A percentile compares a stretch with the other conserved stretches of the same genome.
phyloP scores from a whole-genome alignment of 2,797 vertebrate genomes.

The Coluber constrictor region DNA sequence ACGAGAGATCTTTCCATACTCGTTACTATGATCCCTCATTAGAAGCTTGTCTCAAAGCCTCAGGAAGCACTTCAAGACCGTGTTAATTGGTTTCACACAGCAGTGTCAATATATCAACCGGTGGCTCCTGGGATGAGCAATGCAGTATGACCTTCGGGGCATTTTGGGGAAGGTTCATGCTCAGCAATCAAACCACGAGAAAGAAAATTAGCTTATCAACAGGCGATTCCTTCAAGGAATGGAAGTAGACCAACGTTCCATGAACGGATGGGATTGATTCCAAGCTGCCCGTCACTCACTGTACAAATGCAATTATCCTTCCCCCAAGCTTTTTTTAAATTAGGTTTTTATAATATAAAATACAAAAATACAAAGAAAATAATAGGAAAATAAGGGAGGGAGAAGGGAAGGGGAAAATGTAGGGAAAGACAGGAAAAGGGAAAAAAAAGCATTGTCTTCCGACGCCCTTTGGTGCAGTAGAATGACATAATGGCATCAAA shows the following conservation, averaged over 20 bases:
- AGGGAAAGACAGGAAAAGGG: too few species aligned
- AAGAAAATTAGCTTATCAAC: neutral
- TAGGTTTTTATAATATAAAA: too few species aligned
- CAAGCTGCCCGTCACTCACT: neutral
- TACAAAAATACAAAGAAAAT: too few species aligned
- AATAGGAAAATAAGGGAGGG: too few species aligned
- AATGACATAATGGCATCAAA: too few species aligned
- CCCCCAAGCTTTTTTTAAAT: too few species aligned
- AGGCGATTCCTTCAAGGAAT: neutral
- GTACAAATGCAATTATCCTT: neutral
- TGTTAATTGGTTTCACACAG: conserved; percentile 68
- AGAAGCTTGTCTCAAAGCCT: conserved; percentile 64
- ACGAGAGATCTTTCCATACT: conserved; percentile 59
- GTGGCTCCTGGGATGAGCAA: conserved; percentile 56
- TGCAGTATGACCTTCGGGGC: conserved; percentile 41
- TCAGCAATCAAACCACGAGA: conserved; percentile 13
- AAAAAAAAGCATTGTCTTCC: too few species aligned
- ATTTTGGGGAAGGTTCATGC: conserved; percentile 35
- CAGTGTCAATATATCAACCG: conserved; percentile 56
- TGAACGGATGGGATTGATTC: neutral
- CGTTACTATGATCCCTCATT: conserved; percentile 65
- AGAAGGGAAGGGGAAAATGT: too few species aligned
- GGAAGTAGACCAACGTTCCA: neutral
- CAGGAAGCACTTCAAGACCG: conserved; percentile 61
- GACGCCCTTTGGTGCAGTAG: too few species aligned